phyloP scores from a whole-genome alignment of 2,113 vertebrate species.

The Microtus pennsylvanicus region DNA sequence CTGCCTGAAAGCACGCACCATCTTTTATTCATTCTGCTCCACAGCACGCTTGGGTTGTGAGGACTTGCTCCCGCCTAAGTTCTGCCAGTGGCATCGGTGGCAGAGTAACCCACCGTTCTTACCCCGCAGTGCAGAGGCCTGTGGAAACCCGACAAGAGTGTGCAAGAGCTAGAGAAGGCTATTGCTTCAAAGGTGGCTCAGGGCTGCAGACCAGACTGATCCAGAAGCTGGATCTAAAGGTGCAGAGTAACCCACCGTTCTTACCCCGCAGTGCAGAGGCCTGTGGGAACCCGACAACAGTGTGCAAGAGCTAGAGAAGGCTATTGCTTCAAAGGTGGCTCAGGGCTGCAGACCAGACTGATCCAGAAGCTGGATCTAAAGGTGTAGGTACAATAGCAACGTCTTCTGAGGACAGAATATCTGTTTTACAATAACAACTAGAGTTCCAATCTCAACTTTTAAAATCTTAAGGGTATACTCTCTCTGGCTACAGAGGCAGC shows the following conservation, averaged over 20 bases:
- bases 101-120: background rate
- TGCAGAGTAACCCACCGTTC: background rate
- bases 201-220: too few species aligned
- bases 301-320: background rate
- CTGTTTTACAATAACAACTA: background rate
- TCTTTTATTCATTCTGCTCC: background rate
- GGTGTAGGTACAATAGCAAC: background rate
- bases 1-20: background rate
- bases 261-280: background rate
- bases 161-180: background rate
- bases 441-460: background rate
- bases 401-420: background rate
- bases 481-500: background rate
- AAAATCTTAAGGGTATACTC: background rate
- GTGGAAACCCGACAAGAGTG: background rate
- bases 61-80: background rate
- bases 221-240: background rate
- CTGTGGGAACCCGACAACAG: background rate
- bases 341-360: too few species aligned
- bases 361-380: background rate
- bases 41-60: background rate
- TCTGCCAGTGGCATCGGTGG: background rate
- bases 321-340: background rate
- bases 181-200: background rate
- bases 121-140: background rate